These are phyloP conservation scores for Adoxophyes honmai DNA, from an alignment of 1,140 invertebrate genomes.

Conservation along the genomic window DNA sequence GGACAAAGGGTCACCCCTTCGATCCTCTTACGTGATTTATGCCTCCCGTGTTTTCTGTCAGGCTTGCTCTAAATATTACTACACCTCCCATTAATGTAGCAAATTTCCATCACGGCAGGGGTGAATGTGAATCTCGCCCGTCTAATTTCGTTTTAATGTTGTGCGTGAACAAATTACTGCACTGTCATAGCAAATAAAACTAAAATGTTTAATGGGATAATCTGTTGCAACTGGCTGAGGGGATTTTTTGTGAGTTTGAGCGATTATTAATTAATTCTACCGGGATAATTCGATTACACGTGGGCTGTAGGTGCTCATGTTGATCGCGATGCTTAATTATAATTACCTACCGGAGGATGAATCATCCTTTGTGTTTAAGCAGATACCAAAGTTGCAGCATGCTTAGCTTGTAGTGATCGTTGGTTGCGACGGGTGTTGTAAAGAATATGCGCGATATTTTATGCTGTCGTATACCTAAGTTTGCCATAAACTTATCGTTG, in stretches of 20 bases:
- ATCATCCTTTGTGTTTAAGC: no score
- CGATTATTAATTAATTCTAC: constrained; percentile 62
- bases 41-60: constrained; percentile 38
- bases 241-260: constrained; percentile 52
- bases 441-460: no score
- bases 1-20: constrained; percentile 24
- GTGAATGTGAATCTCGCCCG: constrained; percentile 37
- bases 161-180: constrained; percentile 69
- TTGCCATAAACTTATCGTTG: constrained; percentile 30
- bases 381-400: constrained; percentile 5
- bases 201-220: constrained; percentile 57
- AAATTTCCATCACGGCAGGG: constrained; percentile 8
- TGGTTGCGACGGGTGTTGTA: not conserved
- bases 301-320: constrained; percentile 35
- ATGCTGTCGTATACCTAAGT: constrained; percentile 14
- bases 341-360: no score
- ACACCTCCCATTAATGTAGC: not conserved
- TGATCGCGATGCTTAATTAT: constrained; percentile 26
- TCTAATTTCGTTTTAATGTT: constrained; percentile 67
- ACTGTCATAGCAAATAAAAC: constrained; percentile 60
- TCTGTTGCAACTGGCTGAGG: constrained; percentile 53
- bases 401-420: not conserved
- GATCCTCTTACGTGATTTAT: constrained; percentile 63
- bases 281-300: constrained; percentile 48
- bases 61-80: constrained; percentile 32